Evolutionary conservation across 2,113 vertebrate species (phyloP).

Genomic region (Myrmecophaga tridactyla): DNA sequence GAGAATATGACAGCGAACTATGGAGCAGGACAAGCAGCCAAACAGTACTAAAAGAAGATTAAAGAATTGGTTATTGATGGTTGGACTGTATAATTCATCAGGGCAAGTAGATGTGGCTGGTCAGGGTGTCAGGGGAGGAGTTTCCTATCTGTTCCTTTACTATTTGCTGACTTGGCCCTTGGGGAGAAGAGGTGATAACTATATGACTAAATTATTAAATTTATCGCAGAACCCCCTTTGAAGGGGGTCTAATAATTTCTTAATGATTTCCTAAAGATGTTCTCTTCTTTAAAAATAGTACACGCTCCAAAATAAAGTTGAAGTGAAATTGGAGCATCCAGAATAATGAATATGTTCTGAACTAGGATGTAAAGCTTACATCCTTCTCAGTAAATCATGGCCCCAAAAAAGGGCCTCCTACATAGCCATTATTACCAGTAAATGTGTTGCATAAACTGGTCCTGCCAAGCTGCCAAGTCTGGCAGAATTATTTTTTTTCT

Average conservation of each 20-base stretch:
- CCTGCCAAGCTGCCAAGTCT: not conserved
- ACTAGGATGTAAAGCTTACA: not conserved
- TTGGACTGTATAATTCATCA: not conserved
- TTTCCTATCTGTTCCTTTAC: conserved; percentile 4
- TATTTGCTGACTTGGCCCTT: not conserved
- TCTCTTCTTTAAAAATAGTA: not conserved
- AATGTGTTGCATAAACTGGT: not conserved
- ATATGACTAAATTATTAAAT: not conserved
- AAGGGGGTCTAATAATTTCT: not conserved
- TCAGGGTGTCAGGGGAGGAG: not conserved
- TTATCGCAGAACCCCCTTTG: not conserved
- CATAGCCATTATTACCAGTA: not conserved
- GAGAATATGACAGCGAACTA: not conserved
- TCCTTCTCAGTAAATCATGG: conserved; percentile 8
- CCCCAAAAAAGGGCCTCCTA: not conserved
- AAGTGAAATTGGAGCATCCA: not conserved
- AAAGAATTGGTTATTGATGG: not conserved
- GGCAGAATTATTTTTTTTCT: conserved; percentile 2
- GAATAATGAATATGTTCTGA: conserved; percentile 5
- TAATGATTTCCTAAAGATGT: not conserved
- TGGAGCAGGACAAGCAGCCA: not conserved
- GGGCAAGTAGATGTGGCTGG: not conserved
- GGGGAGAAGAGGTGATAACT: not conserved
- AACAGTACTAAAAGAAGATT: not conserved
- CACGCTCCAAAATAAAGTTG: not conserved